phyloP scores from a whole-genome alignment of 2,113 vertebrate species.

The Lasiurus cinereus region DNA sequence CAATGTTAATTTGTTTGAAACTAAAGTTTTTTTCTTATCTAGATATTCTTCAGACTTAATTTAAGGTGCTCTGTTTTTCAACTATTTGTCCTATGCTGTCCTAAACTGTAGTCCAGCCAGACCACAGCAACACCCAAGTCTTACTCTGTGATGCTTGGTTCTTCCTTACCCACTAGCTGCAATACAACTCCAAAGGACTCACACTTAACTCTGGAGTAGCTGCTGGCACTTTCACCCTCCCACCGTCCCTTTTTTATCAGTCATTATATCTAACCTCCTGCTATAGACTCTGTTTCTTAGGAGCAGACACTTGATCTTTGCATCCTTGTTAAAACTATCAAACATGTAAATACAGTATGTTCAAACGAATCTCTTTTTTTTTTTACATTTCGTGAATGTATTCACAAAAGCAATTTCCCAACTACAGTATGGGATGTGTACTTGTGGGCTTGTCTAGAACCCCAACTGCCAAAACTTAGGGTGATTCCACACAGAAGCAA shows the following conservation, averaged over 20 bases:
- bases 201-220: not conserved
- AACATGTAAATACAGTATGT: not conserved
- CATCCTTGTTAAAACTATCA: not conserved
- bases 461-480: not conserved
- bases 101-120: not conserved
- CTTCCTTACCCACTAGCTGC: not conserved
- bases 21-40: not conserved
- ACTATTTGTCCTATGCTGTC: not conserved
- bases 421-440: not conserved
- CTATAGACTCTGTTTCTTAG: not conserved
- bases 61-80: not conserved
- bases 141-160: not conserved
- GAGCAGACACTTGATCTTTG: not conserved
- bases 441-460: not conserved
- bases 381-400: not conserved
- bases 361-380: not conserved
- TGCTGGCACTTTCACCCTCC: not conserved
- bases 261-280: not conserved
- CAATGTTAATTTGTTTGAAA: conserved; percentile 48
- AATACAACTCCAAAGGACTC: not conserved
- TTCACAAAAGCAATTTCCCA: not conserved
- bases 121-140: not conserved
- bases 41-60: not conserved
- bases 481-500: not conserved
- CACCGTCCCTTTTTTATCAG: not conserved